Conservation (phyloP, 23 tunicate genomes). For the Halocynthia aurantium region DNA sequence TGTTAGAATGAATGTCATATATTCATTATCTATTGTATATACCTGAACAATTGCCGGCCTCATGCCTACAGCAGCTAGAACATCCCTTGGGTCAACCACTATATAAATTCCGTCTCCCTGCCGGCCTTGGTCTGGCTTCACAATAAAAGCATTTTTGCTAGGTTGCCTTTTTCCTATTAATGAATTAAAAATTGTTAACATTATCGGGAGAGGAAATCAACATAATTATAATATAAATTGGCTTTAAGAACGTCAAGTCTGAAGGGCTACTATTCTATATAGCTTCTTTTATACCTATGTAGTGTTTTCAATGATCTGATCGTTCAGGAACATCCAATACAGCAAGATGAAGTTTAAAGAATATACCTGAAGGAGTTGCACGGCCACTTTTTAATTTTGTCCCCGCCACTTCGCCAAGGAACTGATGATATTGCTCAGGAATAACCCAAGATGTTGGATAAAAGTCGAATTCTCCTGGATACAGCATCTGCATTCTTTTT, state of each 20-base stretch:
- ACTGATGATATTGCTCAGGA: conserved; percentile 89
- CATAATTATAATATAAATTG: neutral
- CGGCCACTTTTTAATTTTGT: conserved; percentile 2
- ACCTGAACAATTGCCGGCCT: conserved; percentile 82
- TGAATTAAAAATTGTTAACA: no score
- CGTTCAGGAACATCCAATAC: no score
- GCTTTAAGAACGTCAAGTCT: neutral
- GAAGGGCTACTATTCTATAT: neutral
- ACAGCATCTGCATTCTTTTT: conserved; percentile 81
- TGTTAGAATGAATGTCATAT: no score
- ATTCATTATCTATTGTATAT: neutral
- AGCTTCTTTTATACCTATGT: neutral
- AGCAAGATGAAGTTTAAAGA: no score
- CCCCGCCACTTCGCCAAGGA: conserved; percentile 50
- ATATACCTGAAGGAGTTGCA: neutral
- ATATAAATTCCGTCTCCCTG: conserved; percentile 89
- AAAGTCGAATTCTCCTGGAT: conserved; percentile 85
- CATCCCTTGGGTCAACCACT: conserved; percentile 74
- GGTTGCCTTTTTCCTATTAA: neutral
- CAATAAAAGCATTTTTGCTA: conserved; percentile 30
- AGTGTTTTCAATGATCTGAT: no score
- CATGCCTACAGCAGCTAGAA: conserved; percentile 41
- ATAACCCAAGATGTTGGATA: conserved; percentile 89
- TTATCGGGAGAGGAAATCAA: neutral
- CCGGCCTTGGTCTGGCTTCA: conserved; percentile 83